Base-by-base conservation (phyloP, 2,113 vertebrate species). In the Neoarius graeffei region DNA sequence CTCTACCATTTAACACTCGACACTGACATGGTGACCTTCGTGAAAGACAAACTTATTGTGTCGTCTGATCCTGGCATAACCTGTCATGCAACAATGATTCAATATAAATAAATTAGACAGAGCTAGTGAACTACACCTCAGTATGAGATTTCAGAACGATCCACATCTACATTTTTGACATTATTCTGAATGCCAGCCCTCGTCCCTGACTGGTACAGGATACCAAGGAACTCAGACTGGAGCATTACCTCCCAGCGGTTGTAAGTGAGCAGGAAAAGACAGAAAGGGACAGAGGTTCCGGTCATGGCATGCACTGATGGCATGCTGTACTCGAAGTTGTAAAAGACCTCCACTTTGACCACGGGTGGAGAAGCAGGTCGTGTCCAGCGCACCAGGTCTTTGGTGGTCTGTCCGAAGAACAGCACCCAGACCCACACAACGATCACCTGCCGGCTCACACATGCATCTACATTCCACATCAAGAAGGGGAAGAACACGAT, bases 251-350 rank as follows among this genome's bases (percentile, higher is more conserved):
- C 95, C 97, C 97, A 99, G 80, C 98, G 95, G 90, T 97, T 97
- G 19, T 97, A 96, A 77, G 97, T 98, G 91, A 99, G 95, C 89
- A 99, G 95, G 91, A 99, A 92, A 1, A 99, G 94, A 0, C 96
- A 93, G 93, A 98, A 95, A 81, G 98, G 98, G 84, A 99, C 96
- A 92, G 97, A 97, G 0, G 98, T 98, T 90, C 98, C 98, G 0
- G 98, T 96, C 98, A 99, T 99, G 92, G 98, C 98, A 89, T 99
- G 98, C 0, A 98, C 99, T 91, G 98, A 99, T 19, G 98, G 98
- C 98, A 99, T 98, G 94, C 98, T 97, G 96, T 99, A 99, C 94
- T 99, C 98, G 0, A 97, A 97, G 95, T 98, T 98, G 94, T 99
- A 99, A 94, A 99, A 99, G 86, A 99, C 95, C 93, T 99, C 98